phyloP scores from a whole-genome alignment of 1,140 invertebrate genomes.

The Glossosoma conforme region DNA sequence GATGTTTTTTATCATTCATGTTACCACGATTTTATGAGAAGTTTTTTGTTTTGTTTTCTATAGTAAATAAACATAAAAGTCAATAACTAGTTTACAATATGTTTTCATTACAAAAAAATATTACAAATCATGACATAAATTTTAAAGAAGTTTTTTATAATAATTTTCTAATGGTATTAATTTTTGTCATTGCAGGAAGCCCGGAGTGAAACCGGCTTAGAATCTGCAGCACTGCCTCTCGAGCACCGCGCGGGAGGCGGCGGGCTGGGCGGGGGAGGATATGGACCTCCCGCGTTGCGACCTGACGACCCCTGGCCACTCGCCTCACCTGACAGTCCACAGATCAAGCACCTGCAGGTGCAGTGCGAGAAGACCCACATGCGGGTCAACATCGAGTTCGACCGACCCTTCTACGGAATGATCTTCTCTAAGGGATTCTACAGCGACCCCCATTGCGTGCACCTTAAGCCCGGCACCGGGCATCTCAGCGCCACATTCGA shows the following conservation, averaged over 20 bases:
- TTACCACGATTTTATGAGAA: no score
- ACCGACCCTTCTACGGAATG: constrained; percentile 92
- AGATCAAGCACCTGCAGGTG: constrained; percentile 88
- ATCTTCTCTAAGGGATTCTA: constrained; percentile 93
- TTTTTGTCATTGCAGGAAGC: constrained; percentile 57
- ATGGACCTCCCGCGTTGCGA: constrained; percentile 40
- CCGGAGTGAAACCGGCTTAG: constrained; percentile 67
- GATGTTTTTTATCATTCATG: no score
- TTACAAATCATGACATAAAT: no score
- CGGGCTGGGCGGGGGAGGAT: constrained; percentile 61
- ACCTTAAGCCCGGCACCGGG: constrained; percentile 83
- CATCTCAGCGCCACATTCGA: constrained; percentile 87
- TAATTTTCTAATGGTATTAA: no score
- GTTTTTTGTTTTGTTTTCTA: no score
- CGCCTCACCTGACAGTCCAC: constrained; percentile 78
- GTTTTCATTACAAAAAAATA: no score
- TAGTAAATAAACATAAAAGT: no score
- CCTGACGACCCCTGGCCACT: constrained; percentile 79
- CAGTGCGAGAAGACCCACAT: constrained; percentile 95
- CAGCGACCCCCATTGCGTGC: constrained; percentile 85
- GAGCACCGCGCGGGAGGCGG: constrained; percentile 70
- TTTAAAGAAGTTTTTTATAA: no score
- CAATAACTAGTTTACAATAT: no score
- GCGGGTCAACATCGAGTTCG: constrained; percentile 91
- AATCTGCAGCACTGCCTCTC: constrained; percentile 71